Base-by-base conservation (phyloP, 2,113 vertebrate genomes). In the Merops nubicus region DNA sequence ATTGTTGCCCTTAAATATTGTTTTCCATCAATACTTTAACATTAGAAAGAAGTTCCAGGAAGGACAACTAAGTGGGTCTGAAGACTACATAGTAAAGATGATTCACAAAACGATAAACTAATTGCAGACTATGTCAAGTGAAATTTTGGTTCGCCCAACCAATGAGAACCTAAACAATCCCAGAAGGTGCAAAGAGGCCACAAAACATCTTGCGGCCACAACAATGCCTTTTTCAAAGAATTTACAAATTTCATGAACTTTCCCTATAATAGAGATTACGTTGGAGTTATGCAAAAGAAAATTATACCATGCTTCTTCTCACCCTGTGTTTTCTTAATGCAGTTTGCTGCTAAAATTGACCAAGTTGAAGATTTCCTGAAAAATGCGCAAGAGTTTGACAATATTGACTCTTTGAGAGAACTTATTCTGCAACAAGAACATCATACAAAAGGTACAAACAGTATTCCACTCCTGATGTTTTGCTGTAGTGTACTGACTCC, bases 341-440 rank as follows among this genome's bases (percentile, higher is more conserved):
- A 99, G 99, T 99, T 99, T 98, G 97, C 98, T 79, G 93, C 97
- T 74, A 98, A 98, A 95, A 98, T 99, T 51, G 98, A 99, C 80
- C 97, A 98, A 96, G 97, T 98, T 36, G 99, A 99, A 97, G 98
- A 98, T 53, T 98, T 99, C 31, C 97, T 98, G 93, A 96, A 97
- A 83, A 96, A 91, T 25, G 74, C 95, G 31, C 96, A 96, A n/a
- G 97, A 98, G 51, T 98, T 98, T 88, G 97, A 98, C 31, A 96
- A 78, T 45, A 36, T 92, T 2, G 98, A 98, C 5, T 92, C 96
- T 51, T 91, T 98, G 92, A 95, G 92, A 85, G 98, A 98, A 8
- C 95, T 98, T 13, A 97, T 98, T 69, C 96, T 97, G 56, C 98
- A 97, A 45, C 98, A 98, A 73, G 95, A 98, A 56, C 92, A 93